Conservation (phyloP, 2,797 vertebrate species). For the Botia kubotai region DNA sequence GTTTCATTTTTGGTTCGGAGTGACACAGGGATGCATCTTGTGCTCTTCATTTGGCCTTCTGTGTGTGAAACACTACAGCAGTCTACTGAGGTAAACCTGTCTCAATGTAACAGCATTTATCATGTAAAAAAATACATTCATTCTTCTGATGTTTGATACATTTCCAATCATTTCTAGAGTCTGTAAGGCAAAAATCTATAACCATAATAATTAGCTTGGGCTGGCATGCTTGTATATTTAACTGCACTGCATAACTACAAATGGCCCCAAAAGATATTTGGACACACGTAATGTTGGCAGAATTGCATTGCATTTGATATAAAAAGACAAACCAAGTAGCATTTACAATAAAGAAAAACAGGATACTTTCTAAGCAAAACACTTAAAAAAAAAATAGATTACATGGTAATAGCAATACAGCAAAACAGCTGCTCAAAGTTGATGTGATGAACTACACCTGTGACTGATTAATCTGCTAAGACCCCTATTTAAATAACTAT, state of each 20-base stretch:
- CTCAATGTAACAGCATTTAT: not conserved
- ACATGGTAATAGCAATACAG: not conserved
- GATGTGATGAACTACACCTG: not conserved
- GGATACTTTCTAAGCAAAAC: no score
- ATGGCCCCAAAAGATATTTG: not conserved
- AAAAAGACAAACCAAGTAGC: not conserved
- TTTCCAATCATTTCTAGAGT: constrained; percentile 52
- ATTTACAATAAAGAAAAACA: no score
- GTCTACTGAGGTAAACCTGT: constrained; percentile 17
- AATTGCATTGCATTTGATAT: not conserved
- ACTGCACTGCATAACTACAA: not conserved
- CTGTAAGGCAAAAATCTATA: constrained; percentile 75
- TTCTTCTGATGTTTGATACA: constrained; percentile 5
- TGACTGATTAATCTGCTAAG: not conserved
- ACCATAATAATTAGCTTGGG: constrained; percentile 66
- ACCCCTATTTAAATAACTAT: not conserved
- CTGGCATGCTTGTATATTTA: constrained; percentile 54
- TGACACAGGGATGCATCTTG: not conserved
- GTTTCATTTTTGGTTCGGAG: constrained; percentile 16
- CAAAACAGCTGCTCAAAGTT: no score
- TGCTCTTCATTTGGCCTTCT: constrained; percentile 10
- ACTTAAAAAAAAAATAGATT: no score
- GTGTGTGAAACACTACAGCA: constrained; percentile 9
- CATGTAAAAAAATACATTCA: constrained; percentile 32
- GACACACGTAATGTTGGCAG: not conserved